These are phyloP conservation scores for Phaethornis superciliosus DNA, from an alignment of 2,113 vertebrate genomes.

Conservation along the genomic window DNA sequence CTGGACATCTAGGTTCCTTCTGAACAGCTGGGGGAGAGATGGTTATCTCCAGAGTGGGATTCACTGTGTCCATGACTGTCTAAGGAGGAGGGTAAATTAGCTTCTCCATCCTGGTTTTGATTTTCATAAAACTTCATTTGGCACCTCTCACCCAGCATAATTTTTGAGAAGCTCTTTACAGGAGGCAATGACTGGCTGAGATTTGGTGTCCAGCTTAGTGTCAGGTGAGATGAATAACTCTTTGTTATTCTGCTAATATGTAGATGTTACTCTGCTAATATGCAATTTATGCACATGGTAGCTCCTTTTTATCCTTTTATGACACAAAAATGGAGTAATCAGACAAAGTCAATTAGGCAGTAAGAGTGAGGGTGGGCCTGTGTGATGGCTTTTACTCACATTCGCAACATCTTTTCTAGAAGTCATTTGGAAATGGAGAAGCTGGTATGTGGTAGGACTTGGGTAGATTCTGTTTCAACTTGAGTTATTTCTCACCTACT, in stretches of 20 bases:
- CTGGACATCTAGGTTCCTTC: not conserved
- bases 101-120: not conserved
- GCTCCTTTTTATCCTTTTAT: not conserved
- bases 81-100: not conserved
- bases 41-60: not conserved
- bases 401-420: not conserved
- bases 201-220: not conserved
- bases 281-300: not conserved
- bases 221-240: not conserved
- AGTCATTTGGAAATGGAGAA: not conserved
- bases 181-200: not conserved
- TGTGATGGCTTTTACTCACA: not conserved
- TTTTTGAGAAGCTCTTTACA: not conserved
- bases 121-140: not conserved
- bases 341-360: not conserved
- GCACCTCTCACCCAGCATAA: not conserved
- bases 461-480: not conserved
- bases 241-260: not conserved
- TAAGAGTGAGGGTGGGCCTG: not conserved
- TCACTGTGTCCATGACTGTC: not conserved
- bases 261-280: not conserved
- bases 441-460: not conserved
- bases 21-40: not conserved
- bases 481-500: not conserved
- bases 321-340: not conserved